Conservation (phyloP, 2,888 invertebrate species). For the Oscheius sp. region DNA sequence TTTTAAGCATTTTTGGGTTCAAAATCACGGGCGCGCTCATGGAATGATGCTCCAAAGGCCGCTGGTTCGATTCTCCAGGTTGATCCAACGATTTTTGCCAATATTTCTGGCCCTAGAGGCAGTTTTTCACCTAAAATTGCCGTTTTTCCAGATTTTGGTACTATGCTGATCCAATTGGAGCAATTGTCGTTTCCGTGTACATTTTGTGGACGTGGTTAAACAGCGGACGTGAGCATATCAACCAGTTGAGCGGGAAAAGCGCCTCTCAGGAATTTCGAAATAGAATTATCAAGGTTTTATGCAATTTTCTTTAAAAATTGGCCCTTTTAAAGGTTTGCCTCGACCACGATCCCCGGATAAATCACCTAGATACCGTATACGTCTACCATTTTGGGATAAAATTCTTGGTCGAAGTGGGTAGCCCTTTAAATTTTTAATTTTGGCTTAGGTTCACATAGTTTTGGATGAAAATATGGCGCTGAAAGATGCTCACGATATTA, state of each 20-base stretch:
- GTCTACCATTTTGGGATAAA: conserved; percentile 77
- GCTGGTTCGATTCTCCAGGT: too few species aligned
- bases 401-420: conserved; percentile 74
- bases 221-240: conserved; percentile 74
- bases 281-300: conserved; percentile 69
- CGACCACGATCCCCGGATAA: conserved; percentile 69
- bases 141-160: conserved; percentile 62
- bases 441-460: conserved; percentile 73
- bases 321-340: conserved; percentile 65
- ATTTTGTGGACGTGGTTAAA: conserved; percentile 74
- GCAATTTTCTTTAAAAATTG: background rate
- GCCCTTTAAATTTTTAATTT: too few species aligned
- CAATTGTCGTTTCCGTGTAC: conserved; percentile 76
- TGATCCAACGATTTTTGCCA: too few species aligned
- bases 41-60: too few species aligned
- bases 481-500: conserved; percentile 75
- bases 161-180: conserved; percentile 76
- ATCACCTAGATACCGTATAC: conserved; percentile 75
- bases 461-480: conserved; percentile 75
- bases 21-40: too few species aligned
- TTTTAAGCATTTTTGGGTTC: too few species aligned
- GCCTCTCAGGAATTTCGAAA: conserved; percentile 73
- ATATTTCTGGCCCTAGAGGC: background rate
- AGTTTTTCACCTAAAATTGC: background rate
- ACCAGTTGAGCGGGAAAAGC: conserved; percentile 67